phyloP scores from a whole-genome alignment of 1,140 invertebrate species.

The Copidosoma floridanum region DNA sequence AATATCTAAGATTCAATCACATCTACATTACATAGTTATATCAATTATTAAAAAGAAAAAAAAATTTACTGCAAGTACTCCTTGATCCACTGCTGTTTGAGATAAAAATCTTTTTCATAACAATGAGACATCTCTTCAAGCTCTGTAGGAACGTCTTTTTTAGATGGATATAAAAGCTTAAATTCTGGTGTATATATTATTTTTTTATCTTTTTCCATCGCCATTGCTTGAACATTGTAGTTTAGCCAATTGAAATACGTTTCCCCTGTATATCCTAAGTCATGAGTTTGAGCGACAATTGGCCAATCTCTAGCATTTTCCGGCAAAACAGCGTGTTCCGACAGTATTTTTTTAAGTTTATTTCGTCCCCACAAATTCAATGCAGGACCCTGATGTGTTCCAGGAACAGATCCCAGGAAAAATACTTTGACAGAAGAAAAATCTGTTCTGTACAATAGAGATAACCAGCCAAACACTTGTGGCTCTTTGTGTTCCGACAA shows the following conservation, averaged over 20 bases:
- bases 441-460: constrained; percentile 70
- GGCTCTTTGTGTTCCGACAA: constrained; percentile 70
- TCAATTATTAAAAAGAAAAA: not conserved
- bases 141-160: constrained; percentile 74
- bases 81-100: constrained; percentile 83
- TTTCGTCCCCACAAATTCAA: constrained; percentile 69
- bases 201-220: constrained; percentile 51
- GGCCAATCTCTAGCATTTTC: constrained; percentile 61
- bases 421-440: constrained; percentile 82
- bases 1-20: constrained; percentile 38
- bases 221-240: constrained; percentile 65
- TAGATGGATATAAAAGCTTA: constrained; percentile 68
- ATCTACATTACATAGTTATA: not conserved
- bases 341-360: constrained; percentile 65
- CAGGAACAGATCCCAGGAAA: constrained; percentile 81
- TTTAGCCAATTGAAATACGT: constrained; percentile 66
- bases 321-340: constrained; percentile 62
- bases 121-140: constrained; percentile 85
- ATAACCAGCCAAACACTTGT: constrained; percentile 70
- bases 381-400: constrained; percentile 65
- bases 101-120: constrained; percentile 73
- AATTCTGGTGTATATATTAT: constrained; percentile 51
- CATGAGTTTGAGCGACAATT: constrained; percentile 82
- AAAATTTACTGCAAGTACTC: constrained; percentile 73
- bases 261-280: constrained; percentile 80